Base-by-base conservation (phyloP, 2,113 vertebrate species). In the Pachycephala philippinensis region DNA sequence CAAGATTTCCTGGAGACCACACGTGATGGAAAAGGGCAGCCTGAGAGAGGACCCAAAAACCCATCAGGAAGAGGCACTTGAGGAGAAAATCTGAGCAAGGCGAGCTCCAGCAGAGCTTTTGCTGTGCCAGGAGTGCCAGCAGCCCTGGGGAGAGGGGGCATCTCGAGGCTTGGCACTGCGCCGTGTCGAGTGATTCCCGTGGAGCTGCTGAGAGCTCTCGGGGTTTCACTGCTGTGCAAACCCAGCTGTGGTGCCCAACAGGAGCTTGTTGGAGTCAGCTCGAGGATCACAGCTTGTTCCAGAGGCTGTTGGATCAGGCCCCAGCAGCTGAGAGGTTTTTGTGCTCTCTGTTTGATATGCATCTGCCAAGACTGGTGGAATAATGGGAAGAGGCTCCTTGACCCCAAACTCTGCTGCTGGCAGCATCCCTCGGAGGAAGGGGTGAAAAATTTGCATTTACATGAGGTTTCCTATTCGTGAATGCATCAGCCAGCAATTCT, bases 161-260 rank as follows among this genome's bases (percentile, higher is more conserved):
- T 11, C 49, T 13, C 20, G 1, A 12, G 15, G 28, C 30, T 16
- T 72, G 79, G 52, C 37, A 0, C 37, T 26, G 9, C 28, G 44
- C 27, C 44, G 39, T 0, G 3, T 8, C 12, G 3, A 9, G 47
- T 2, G 60, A 19, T 44, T 52, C 40, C 52, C 0, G 0, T 6
- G 1, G n/a, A 84, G 28, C 24, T 1, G 3, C 17, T 9, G 63
- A 54, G 81, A 52, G 47, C 47, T 8, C 85, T 78, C 0, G 2
- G 26, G 3, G 5, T 8, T 54, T 28, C 12, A 27, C 13, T 40
- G 27, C 12, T 1, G 30, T 57, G 57, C 37, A 47, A 52, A 52
- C 30, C 0, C 1, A 81, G 60, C 61, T 8, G 2, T 10, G 72
- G 15, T 3, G 35, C 50, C 83, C 60, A 42, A 1, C 15, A 72